A percentile compares a stretch with the other conserved stretches of the same genome.
These are phyloP conservation scores for Phoeniculus purpureus DNA, from an alignment of 2,797 vertebrate genomes.

Conservation along the genomic window DNA sequence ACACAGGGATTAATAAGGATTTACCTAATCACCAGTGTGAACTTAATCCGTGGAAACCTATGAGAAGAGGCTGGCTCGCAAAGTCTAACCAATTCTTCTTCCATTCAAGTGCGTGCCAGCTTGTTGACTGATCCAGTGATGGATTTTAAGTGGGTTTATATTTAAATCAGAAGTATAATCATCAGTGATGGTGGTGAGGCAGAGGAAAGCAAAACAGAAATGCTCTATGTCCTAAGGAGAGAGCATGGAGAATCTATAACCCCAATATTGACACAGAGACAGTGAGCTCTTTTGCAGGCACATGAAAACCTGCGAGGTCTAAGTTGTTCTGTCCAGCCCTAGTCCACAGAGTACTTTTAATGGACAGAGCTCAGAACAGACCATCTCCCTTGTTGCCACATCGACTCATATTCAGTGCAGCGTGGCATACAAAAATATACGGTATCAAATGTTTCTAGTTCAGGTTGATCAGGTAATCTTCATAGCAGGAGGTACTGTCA, in stretches of 20 bases:
- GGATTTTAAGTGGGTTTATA: neutral
- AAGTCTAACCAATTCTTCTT: neutral
- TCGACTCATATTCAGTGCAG: neutral
- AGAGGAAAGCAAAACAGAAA: neutral
- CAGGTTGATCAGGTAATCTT: neutral
- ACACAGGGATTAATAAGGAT: slow-evolving; percentile 2
- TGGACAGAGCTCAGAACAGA: neutral
- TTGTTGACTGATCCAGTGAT: neutral
- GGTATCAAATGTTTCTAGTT: neutral
- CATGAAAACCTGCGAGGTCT: neutral
- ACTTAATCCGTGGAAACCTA: neutral
- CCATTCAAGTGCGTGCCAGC: neutral
- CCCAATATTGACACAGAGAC: neutral
- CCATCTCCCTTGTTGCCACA: neutral
- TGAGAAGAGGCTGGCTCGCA: neutral
- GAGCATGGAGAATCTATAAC: neutral
- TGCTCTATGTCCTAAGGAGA: neutral
- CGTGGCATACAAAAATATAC: neutral
- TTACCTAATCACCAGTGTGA: neutral
- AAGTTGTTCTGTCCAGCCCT: neutral
- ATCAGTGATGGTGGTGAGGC: neutral
- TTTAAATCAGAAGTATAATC: neutral
- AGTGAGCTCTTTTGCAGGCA: neutral
- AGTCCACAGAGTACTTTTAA: neutral
- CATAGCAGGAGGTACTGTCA: neutral